phyloP scores from a whole-genome alignment of 2,888 invertebrate genomes.

The Apoda limacodes region DNA sequence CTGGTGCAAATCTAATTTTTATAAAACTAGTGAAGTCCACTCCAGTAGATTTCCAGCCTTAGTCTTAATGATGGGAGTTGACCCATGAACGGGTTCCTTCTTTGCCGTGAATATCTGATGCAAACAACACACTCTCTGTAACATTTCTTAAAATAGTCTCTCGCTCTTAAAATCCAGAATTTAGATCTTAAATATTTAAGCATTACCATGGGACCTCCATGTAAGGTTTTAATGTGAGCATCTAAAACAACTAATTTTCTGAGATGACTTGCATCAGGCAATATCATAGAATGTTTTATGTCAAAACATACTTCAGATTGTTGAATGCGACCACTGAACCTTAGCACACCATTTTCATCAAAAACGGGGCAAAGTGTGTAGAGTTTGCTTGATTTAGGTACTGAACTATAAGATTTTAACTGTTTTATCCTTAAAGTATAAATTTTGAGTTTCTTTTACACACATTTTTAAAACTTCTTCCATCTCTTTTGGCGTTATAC shows the following conservation, averaged over 20 bases:
- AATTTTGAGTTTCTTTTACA: slow-evolving; percentile 4
- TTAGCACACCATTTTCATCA: slow-evolving; percentile 8
- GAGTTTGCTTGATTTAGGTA: slow-evolving; percentile 5
- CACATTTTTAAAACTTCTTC: slow-evolving; percentile 4
- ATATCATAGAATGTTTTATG: slow-evolving; percentile 1
- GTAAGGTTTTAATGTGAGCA: slow-evolving; percentile 17
- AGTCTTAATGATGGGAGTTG: slow-evolving; percentile 19
- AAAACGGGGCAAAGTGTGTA: slow-evolving; percentile 7
- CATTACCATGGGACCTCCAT: slow-evolving; percentile 22
- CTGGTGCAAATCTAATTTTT: slow-evolving; percentile 17
- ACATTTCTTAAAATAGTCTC: slow-evolving; percentile 6
- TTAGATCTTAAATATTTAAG: slow-evolving; percentile 16
- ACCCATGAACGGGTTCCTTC: slow-evolving; percentile 13
- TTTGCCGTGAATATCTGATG: slow-evolving; percentile 7
- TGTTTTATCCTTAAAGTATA: slow-evolving; percentile 2
- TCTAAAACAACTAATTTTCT: slow-evolving; percentile 14
- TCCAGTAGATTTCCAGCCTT: slow-evolving; percentile 15
- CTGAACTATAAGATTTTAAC: slow-evolving; percentile 2
- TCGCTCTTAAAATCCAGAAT: slow-evolving; percentile 20
- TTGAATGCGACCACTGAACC: slow-evolving; percentile 7
- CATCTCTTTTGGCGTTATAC: slow-evolving; percentile 5
- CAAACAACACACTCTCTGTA: slow-evolving; percentile 15
- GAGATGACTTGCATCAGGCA: slow-evolving; percentile 7
- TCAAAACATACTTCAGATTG: slow-evolving; percentile 2
- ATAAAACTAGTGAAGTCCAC: slow-evolving; percentile 20